Percentiles rank a stretch among this genome's conserved stretches.
Conservation (phyloP, 2,113 vertebrate species). For the Mesoclemmys tuberculata region DNA sequence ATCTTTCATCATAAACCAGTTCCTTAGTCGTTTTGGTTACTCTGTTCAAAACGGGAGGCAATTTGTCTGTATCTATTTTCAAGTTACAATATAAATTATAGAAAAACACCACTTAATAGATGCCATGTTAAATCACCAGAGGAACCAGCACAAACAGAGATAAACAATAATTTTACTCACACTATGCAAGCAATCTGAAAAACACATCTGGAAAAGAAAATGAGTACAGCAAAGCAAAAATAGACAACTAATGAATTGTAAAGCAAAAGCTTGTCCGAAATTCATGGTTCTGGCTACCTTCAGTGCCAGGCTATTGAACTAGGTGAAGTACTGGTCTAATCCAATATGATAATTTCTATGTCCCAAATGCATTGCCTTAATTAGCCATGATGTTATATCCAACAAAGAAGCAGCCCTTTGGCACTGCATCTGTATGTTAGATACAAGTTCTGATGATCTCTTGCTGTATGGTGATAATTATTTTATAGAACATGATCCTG, state of each 20-base stretch:
- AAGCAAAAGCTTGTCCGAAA: background rate
- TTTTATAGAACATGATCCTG: background rate
- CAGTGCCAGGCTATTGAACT: constrained; percentile 12
- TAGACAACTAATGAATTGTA: background rate
- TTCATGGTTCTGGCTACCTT: no score
- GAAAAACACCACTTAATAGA: background rate
- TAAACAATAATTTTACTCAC: background rate
- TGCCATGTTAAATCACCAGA: background rate
- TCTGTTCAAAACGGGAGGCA: background rate
- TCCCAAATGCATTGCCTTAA: background rate
- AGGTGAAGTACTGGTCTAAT: background rate
- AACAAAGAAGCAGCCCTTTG: background rate
- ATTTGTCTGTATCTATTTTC: background rate
- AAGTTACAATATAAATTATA: background rate
- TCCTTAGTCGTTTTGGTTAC: background rate
- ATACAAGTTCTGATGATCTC: background rate
- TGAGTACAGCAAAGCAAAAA: background rate
- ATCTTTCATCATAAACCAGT: background rate
- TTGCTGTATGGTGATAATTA: background rate
- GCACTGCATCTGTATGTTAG: background rate
- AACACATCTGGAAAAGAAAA: constrained; percentile 7
- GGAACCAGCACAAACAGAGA: background rate
- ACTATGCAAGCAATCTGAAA: background rate
- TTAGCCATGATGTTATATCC: constrained; percentile 14
- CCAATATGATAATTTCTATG: background rate